Base-by-base conservation (phyloP, 2,888 invertebrate genomes). In the Tridacna gigas region DNA sequence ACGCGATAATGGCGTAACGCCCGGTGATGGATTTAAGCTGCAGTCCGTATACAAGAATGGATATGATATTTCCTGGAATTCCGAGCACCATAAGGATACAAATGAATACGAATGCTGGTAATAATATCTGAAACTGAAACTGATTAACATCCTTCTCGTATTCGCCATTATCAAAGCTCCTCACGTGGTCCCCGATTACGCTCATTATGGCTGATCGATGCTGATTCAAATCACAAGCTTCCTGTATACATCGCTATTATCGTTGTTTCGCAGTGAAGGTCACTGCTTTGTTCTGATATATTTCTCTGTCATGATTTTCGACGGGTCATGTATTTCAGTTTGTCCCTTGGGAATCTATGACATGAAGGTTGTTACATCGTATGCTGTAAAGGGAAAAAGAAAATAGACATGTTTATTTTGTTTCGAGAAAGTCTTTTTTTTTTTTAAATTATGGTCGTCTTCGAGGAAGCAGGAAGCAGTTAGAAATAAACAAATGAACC, bases 11-110 rank as follows among this genome's bases (percentile, higher is more conserved):
- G 56, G 84, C 84, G 60, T 87, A 83, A 20, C 85, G 51, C 5
- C 84, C 84, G 0, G 83, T 83, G 11, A 66, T 73, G 26, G 79
- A 74, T 48, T 76, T 84, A 18, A 84, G 76, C 48, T 85, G 81
- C 18, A 85, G 77, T 15, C 79, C 78, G 67, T 87, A 87, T 63
- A 87, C 84, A 9, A 83, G 45, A 20, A 87, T 79, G 0, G 85
- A 76, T 0, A 84, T 25, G 4, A 85, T 65, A 71, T 87, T 87
- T 63, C 87, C 87, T 0, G 87, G 87, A 48, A 87, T 69, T 18
- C 87, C 87, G 18, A 84, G 25, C 13, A 81, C 51, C 18, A 85
- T 74, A 0, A 87, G 78, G 28, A 87, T 18, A 51, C 79, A 77
- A 15, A 79, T 67, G 63, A 81, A 85, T 5, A 83, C 67, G 73